A percentile compares a stretch with the other conserved stretches of the same genome.
These are phyloP conservation scores for Varanus komodoensis DNA, from an alignment of 2,113 vertebrate genomes.

Conservation along the genomic window DNA sequence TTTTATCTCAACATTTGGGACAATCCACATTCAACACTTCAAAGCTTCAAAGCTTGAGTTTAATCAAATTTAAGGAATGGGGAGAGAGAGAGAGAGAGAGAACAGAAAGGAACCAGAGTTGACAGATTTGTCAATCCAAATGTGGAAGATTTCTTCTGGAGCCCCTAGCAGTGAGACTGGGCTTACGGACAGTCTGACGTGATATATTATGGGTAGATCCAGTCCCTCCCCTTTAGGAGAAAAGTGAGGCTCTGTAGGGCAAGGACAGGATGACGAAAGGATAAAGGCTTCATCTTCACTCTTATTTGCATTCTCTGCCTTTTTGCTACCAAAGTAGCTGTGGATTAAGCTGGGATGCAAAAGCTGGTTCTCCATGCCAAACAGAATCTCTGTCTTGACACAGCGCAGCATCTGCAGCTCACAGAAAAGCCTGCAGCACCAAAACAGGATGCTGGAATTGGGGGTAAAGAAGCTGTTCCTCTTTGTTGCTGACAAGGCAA, in stretches of 20 bases:
- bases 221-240: background rate
- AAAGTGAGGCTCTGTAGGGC: background rate
- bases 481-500: conserved; percentile 45
- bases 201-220: background rate
- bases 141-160: background rate
- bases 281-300: background rate
- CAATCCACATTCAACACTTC: no score
- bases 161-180: background rate
- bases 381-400: background rate
- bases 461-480: conserved; percentile 40
- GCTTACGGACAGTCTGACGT: background rate
- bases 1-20: no score
- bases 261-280: background rate
- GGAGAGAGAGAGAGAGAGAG: no score
- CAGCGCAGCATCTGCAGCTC: rapidly evolving
- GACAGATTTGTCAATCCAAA: background rate
- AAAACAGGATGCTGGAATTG: conserved; percentile 32
- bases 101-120: no score
- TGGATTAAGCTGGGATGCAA: rapidly evolving
- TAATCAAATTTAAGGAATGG: no score
- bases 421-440: rapidly evolving
- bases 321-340: rapidly evolving
- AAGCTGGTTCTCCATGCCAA: rapidly evolving
- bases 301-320: background rate
- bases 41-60: no score